These are phyloP conservation scores for Galemys pyrenaicus DNA, from an alignment of 2,113 vertebrate species.

Conservation along the genomic window DNA sequence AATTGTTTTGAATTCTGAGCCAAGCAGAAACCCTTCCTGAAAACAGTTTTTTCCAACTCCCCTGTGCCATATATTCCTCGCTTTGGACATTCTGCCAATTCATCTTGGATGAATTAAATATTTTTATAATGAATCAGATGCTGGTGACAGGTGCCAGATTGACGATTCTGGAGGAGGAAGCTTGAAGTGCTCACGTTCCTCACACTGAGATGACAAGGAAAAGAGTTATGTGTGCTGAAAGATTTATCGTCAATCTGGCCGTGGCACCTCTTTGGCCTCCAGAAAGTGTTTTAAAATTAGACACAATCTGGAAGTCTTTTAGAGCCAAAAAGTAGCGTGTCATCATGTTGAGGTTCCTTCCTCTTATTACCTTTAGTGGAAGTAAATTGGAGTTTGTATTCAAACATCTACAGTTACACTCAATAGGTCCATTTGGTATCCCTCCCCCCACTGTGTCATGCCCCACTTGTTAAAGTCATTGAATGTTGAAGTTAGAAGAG, in stretches of 20 bases:
- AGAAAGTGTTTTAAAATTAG: constrained; percentile 85
- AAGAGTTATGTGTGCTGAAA: constrained; percentile 79
- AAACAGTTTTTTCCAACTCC: constrained; percentile 73
- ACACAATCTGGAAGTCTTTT: constrained; percentile 84
- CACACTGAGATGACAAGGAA: constrained; percentile 72
- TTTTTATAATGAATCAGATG: constrained; percentile 86
- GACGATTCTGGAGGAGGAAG: constrained; percentile 84
- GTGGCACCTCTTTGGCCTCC: constrained; percentile 82
- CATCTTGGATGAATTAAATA: constrained; percentile 87
- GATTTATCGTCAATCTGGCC: constrained; percentile 85
- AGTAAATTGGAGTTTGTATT: not conserved
- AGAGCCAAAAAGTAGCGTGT: constrained; percentile 80
- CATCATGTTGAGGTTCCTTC: constrained; percentile 56
- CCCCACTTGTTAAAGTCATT: not conserved
- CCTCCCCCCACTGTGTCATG: not conserved
- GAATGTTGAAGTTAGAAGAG: constrained; percentile 17
- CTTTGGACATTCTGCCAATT: constrained; percentile 84
- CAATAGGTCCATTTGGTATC: not conserved
- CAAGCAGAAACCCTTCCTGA: constrained; percentile 72
- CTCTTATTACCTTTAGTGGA: constrained; percentile 17
- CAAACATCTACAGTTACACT: not conserved
- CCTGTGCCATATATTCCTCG: constrained; percentile 80
- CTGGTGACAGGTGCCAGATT: constrained; percentile 86
- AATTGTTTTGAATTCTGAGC: constrained; percentile 60
- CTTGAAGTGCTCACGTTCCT: constrained; percentile 80